Percentiles rank a stretch among this genome's conserved stretches.
Conservation (phyloP, 1,140 invertebrate genomes). For the Drosophila ogumai region DNA sequence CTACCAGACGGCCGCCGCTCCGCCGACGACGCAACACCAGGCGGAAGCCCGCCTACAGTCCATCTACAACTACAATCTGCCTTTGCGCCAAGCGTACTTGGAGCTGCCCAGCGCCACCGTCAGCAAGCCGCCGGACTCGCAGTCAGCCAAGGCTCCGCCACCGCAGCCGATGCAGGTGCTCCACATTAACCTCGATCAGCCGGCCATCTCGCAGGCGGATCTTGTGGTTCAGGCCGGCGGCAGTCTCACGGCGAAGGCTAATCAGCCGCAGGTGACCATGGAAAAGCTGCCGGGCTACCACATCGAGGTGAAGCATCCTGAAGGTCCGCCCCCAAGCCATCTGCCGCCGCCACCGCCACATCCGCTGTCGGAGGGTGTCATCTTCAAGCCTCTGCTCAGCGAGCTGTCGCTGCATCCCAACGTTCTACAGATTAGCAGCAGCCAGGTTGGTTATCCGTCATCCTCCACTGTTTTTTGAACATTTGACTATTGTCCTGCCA, state of each 20-base stretch:
- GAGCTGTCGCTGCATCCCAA: slow-evolving; percentile 75
- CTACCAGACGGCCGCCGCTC: slow-evolving; percentile 77
- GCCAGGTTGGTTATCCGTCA: slow-evolving; percentile 51
- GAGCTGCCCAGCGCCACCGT: slow-evolving; percentile 68
- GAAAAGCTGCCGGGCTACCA: slow-evolving; percentile 81
- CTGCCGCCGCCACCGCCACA: slow-evolving; percentile 63
- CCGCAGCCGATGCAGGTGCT: slow-evolving; percentile 76
- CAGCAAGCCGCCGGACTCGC: slow-evolving; percentile 63
- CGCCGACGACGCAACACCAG: slow-evolving; percentile 72
- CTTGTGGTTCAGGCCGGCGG: slow-evolving; percentile 58
- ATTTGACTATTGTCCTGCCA: slow-evolving; percentile 2
- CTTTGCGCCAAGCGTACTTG: slow-evolving; percentile 71
- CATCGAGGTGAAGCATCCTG: slow-evolving; percentile 74
- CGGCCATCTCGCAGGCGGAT: slow-evolving; percentile 73
- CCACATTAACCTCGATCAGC: slow-evolving; percentile 81
- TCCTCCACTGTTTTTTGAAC: neutral
- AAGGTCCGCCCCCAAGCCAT: slow-evolving; percentile 54
- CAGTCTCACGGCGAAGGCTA: slow-evolving; percentile 60
- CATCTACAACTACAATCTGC: slow-evolving; percentile 73
- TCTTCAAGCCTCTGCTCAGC: slow-evolving; percentile 70
- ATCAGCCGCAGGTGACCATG: slow-evolving; percentile 81
- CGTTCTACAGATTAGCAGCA: slow-evolving; percentile 79
- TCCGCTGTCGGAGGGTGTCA: slow-evolving; percentile 69
- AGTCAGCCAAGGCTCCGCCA: slow-evolving; percentile 47
- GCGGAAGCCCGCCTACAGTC: slow-evolving; percentile 69